Percentiles rank a stretch among this genome's conserved stretches.
phyloP scores from a whole-genome alignment of 2,797 vertebrate genomes.

The Hipposideros larvatus region DNA sequence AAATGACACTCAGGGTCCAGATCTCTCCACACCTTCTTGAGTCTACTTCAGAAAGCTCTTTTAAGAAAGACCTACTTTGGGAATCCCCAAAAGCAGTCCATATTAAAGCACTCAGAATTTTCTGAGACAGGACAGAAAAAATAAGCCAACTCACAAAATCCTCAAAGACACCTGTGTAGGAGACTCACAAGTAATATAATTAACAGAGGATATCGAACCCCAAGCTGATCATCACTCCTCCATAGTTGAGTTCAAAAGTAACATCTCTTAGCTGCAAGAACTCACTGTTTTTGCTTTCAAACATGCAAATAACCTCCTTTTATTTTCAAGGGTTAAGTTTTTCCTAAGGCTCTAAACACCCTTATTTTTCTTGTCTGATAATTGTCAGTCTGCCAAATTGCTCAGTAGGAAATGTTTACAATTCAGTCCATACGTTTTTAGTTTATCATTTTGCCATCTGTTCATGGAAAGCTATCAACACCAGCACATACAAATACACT shows the following conservation, averaged over 20 bases:
- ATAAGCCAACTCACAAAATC: background rate
- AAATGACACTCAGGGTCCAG: background rate
- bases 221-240: background rate
- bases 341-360: constrained; percentile 21
- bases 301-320: background rate
- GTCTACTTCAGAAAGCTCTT: constrained; percentile 15
- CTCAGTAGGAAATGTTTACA: constrained; percentile 61
- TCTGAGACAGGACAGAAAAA: background rate
- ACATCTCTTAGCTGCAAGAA: constrained; percentile 17
- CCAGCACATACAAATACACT: background rate
- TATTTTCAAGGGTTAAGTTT: constrained; percentile 60
- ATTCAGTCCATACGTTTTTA: constrained; percentile 37
- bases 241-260: background rate
- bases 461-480: constrained; percentile 43
- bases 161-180: background rate
- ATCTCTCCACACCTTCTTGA: background rate
- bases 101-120: background rate
- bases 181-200: background rate
- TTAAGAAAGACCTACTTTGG: background rate
- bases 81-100: background rate
- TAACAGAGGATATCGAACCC: background rate
- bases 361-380: constrained; percentile 1
- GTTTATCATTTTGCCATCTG: constrained; percentile 74
- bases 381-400: constrained; percentile 68
- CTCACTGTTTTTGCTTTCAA: background rate